These are phyloP conservation scores for Neodiprion fabricii DNA, from an alignment of 1,140 invertebrate genomes.

Conservation along the genomic window DNA sequence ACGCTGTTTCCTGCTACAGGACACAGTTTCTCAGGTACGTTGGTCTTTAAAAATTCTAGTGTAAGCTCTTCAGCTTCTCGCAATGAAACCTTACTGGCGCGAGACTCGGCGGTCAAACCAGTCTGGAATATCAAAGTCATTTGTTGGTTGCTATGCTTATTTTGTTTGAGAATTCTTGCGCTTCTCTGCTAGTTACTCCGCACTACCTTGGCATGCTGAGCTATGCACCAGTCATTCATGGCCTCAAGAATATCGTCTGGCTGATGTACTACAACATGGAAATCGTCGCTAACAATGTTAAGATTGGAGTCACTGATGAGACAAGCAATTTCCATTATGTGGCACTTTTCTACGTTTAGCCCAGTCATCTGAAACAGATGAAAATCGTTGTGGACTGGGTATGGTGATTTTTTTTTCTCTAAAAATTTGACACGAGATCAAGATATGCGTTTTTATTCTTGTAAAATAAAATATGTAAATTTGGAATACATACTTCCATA, in stretches of 20 bases:
- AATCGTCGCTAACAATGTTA: slow-evolving; percentile 79
- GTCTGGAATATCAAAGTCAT: slow-evolving; percentile 60
- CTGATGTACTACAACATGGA: slow-evolving; percentile 84
- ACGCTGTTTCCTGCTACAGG: slow-evolving; percentile 91
- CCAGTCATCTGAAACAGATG: slow-evolving; percentile 58
- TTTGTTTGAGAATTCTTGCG: background rate
- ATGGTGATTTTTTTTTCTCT: slow-evolving; percentile 8
- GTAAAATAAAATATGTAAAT: slow-evolving; percentile 10
- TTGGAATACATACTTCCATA: slow-evolving; percentile 40
- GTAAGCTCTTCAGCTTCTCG: slow-evolving; percentile 74
- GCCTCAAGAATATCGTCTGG: slow-evolving; percentile 72
- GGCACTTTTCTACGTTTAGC: slow-evolving; percentile 77
- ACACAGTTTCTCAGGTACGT: slow-evolving; percentile 68
- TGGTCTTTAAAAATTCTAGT: slow-evolving; percentile 74
- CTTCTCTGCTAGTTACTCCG: slow-evolving; percentile 3
- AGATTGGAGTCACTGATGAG: slow-evolving; percentile 85
- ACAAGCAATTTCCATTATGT: slow-evolving; percentile 89
- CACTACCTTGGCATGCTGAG: slow-evolving; percentile 75
- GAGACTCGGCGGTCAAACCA: slow-evolving; percentile 76
- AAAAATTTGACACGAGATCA: slow-evolving; percentile 12
- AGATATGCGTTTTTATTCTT: background rate
- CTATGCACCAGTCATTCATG: slow-evolving; percentile 86
- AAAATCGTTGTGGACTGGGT: slow-evolving; percentile 10
- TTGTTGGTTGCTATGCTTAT: background rate
- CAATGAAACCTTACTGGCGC: slow-evolving; percentile 71